These are phyloP conservation scores for Typhlichthys subterraneus DNA, from an alignment of 2,797 vertebrate genomes.

Conservation along the genomic window DNA sequence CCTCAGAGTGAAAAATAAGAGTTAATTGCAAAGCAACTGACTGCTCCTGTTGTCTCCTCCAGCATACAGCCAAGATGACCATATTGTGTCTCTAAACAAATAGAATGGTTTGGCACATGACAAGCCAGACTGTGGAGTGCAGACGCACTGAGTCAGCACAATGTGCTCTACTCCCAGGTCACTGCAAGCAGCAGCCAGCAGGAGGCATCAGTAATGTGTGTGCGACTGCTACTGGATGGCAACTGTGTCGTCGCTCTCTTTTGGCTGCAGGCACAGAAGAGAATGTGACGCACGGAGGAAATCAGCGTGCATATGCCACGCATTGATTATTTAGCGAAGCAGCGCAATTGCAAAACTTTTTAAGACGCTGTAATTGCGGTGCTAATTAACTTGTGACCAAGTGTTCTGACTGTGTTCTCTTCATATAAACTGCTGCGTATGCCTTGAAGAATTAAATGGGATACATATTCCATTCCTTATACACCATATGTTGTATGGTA, in stretches of 20 bases:
- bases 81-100: conserved; percentile 78
- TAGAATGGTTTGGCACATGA: conserved; percentile 68
- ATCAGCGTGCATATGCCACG: conserved; percentile 6
- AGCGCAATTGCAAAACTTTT: neutral
- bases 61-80: conserved; percentile 69
- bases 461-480: conserved; percentile 19
- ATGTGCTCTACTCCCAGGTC: conserved; percentile 61
- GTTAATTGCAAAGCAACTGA: conserved; percentile 19
- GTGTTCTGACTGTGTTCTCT: conserved; percentile 4
- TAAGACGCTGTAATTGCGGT: conserved; percentile 15
- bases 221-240: conserved; percentile 50
- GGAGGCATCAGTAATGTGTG: conserved; percentile 51
- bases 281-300: conserved; percentile 25
- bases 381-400: conserved; percentile 36
- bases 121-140: conserved; percentile 54
- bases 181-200: conserved; percentile 57
- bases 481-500: neutral
- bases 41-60: conserved; percentile 52
- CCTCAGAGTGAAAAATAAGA: conserved; percentile 48
- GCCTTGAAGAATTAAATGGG: conserved; percentile 10
- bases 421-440: conserved; percentile 12
- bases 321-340: conserved; percentile 44
- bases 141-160: conserved; percentile 64
- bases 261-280: conserved; percentile 45
- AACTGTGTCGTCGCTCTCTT: conserved; percentile 65